These are phyloP conservation scores for Sebastes itinus DNA, from an alignment of 2,797 vertebrate species.

Conservation along the genomic window DNA sequence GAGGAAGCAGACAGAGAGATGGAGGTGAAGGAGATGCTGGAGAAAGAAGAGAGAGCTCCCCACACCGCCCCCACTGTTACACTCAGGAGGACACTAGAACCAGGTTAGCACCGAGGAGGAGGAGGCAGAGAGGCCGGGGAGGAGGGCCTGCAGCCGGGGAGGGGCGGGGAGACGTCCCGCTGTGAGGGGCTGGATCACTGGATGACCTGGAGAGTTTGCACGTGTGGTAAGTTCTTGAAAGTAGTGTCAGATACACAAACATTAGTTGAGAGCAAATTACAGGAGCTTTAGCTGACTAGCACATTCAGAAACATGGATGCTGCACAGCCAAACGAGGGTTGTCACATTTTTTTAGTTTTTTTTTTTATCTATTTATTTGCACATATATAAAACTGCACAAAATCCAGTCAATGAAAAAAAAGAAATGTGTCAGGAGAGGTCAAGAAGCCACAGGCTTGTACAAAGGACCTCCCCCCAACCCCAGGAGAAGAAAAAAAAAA, in stretches of 20 bases:
- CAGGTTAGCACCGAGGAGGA: background rate
- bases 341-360: too few species aligned
- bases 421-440: too few species aligned
- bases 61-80: constrained; percentile 43
- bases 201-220: background rate
- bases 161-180: background rate
- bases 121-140: background rate
- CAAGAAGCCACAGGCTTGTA: too few species aligned
- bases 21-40: background rate
- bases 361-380: too few species aligned
- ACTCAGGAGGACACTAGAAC: background rate
- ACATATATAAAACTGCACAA: too few species aligned
- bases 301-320: too few species aligned
- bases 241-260: background rate
- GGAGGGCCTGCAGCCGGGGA: background rate
- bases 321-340: background rate
- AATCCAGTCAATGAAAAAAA: too few species aligned
- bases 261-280: background rate
- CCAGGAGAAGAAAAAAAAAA: too few species aligned
- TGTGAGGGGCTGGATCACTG: background rate
- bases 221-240: background rate
- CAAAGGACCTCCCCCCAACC: too few species aligned
- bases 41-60: constrained; percentile 15
- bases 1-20: background rate
- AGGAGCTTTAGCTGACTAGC: background rate